Base-by-base conservation (phyloP, 2,888 invertebrate genomes). In the Melangyna quadrimaculata region DNA sequence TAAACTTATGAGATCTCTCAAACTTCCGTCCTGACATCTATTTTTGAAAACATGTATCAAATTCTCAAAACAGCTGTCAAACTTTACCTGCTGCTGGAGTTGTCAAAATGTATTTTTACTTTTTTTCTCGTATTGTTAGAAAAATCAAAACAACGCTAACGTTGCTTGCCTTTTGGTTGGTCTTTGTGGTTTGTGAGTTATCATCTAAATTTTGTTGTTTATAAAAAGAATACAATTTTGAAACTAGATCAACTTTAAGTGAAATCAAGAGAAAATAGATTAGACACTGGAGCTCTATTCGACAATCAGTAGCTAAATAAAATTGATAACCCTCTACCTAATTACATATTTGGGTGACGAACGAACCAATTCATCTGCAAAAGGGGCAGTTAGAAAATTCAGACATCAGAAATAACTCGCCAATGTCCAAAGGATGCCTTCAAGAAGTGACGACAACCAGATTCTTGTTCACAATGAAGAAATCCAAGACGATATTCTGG, bases 391-490 rank as follows among this genome's bases (percentile, higher is more conserved):
- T 14, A 29, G 1, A 10, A 35, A 48, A 12, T n/a, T 35, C n/a
- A 0, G 29, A 40, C 3, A 63, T 5, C n/a, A 48, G 12, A 17
- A 17, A 24, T 1, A 17, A 51, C 0, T 43, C 27, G 40, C 51
- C 17, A 24, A 67, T 67, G 67, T 67, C 10, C 5, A 27, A 6
- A 80, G 37, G 17, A 81, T 86, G 86, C 22, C 72, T 22, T n/a
- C 69, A 14, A 40, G 51, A 59, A 17, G 29, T 0, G 70, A 78
- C 5, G 86, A 86, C 53, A 61, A 78, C 43, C 81, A 81, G 14
- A 45, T 77, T 37, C 57, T 86, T 27, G 81, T 86, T 19, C 69
- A 81, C 8, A 77, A 86, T 40, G 86, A 86, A 35, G 81, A 77
- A 45, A n/a, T 27, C 12, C 51, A 65, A 24, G 59, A 77, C 9